A percentile compares a stretch with the other conserved stretches of the same genome.
Evolutionary conservation across 2,797 vertebrate species (phyloP).

Genomic region (Amniataba percoides): DNA sequence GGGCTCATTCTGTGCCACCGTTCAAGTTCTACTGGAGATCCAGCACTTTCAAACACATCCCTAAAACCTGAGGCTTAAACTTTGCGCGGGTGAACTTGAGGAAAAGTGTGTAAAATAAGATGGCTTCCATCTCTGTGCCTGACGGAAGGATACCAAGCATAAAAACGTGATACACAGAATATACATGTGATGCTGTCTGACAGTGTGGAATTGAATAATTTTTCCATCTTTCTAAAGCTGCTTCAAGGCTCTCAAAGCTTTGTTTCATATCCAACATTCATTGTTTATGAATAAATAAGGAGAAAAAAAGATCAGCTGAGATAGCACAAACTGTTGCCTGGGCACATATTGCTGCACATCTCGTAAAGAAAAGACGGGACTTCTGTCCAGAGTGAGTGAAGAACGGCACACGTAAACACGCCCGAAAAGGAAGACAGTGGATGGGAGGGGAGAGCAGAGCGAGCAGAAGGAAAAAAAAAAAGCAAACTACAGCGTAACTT

Average conservation of each 20-base stretch:
- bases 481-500: conserved; percentile 15
- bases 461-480: conserved; percentile 12
- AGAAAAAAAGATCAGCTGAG: no score
- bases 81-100: neutral
- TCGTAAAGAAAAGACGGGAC: neutral
- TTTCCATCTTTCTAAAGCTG: neutral
- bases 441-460: neutral
- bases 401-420: neutral
- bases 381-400: neutral
- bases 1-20: neutral
- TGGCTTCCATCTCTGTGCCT: neutral
- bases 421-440: neutral
- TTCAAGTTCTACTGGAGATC: no score
- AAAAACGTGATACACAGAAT: no score
- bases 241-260: neutral
- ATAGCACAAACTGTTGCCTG: neutral
- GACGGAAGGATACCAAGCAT: neutral
- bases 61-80: no score
- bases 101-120: neutral
- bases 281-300: neutral
- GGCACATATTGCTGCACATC: neutral
- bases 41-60: no score
- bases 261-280: neutral
- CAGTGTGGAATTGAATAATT: neutral
- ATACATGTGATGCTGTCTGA: neutral